A percentile compares a stretch with the other conserved stretches of the same genome.
Conservation (phyloP, 2,797 vertebrate species). For the Odontamblyopus rebecca region DNA sequence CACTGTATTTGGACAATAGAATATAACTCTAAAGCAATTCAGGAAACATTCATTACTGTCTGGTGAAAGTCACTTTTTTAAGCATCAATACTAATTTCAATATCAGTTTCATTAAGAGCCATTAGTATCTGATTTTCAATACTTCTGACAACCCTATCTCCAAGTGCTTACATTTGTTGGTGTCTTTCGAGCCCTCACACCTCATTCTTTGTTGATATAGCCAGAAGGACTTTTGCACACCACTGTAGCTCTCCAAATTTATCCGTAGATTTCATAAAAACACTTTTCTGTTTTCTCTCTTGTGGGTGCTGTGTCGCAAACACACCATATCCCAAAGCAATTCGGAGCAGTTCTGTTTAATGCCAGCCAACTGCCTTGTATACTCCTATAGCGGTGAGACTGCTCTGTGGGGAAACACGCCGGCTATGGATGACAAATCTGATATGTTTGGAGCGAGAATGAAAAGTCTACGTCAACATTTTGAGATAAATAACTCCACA, state of each 20-base stretch:
- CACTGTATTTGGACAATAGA: too few species aligned
- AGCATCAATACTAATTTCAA: too few species aligned
- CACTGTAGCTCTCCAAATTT: not conserved
- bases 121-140: too few species aligned
- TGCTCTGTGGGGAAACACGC: slow-evolving; percentile 16
- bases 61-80: too few species aligned
- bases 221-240: slow-evolving; percentile 3
- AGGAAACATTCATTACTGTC: too few species aligned
- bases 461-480: slow-evolving; percentile 12
- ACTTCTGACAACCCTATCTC: not conserved
- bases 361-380: slow-evolving; percentile 45
- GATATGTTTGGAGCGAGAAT: slow-evolving; percentile 27
- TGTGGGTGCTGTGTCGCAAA: slow-evolving; percentile 37
- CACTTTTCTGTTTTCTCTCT: slow-evolving; percentile 40
- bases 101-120: too few species aligned
- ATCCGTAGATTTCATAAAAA: not conserved
- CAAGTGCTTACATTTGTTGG: not conserved
- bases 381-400: slow-evolving; percentile 42
- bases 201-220: not conserved
- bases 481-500: not conserved
- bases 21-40: too few species aligned
- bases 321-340: slow-evolving; percentile 34
- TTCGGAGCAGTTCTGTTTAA: slow-evolving; percentile 40
- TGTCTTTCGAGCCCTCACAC: not conserved
- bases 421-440: not conserved